These are phyloP conservation scores for Myopa tessellatipennis DNA, from an alignment of 2,888 invertebrate genomes.

Conservation along the genomic window DNA sequence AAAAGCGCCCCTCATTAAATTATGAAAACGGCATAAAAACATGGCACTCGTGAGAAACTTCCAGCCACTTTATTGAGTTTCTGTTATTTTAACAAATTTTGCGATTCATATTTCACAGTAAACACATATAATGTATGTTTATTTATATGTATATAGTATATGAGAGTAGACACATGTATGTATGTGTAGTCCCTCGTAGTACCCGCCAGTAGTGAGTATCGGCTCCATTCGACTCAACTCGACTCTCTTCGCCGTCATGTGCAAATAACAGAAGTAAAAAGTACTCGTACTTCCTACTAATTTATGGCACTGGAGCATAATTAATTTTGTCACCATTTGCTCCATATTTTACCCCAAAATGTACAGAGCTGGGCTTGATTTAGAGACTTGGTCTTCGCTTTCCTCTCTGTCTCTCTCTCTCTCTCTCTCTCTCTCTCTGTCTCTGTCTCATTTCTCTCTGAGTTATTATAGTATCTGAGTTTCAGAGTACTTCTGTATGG, in stretches of 20 bases:
- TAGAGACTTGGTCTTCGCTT: slow-evolving; percentile 15
- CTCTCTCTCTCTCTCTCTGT: slow-evolving; percentile 13
- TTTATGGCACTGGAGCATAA: slow-evolving; percentile 19
- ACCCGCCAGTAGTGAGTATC: too few species aligned
- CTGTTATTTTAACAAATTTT: too few species aligned
- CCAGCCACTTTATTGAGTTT: too few species aligned
- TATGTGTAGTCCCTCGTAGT: too few species aligned
- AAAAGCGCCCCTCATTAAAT: slow-evolving; percentile 12
- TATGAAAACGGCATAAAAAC: neutral
- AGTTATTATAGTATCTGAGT: neutral
- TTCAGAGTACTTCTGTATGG: neutral
- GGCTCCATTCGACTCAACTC: neutral
- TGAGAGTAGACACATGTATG: too few species aligned
- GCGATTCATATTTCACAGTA: too few species aligned
- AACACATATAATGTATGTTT: too few species aligned
- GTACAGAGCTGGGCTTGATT: neutral
- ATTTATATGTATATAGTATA: too few species aligned
- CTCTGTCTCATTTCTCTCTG: slow-evolving; percentile 13
- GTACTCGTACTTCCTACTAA: neutral
- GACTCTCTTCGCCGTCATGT: neutral
- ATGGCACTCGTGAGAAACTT: too few species aligned
- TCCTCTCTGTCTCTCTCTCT: slow-evolving; percentile 19
- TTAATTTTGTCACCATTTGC: neutral
- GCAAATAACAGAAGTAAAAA: neutral
- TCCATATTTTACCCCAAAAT: neutral